phyloP scores from a whole-genome alignment of 2,888 invertebrate species.

The Yponomeuta cagnagella region DNA sequence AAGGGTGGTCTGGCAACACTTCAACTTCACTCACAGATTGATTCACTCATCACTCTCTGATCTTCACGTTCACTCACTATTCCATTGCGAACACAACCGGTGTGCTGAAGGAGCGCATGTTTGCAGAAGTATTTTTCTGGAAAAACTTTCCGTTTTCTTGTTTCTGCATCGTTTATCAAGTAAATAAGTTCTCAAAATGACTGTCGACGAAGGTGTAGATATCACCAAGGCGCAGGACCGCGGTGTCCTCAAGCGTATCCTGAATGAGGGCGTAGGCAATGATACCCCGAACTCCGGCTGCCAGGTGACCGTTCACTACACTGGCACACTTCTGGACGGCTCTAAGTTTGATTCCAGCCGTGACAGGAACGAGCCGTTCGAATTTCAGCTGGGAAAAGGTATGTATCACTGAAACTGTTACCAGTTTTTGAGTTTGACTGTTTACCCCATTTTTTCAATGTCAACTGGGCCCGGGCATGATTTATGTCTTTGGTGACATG shows the following conservation, averaged over 20 bases:
- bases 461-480: neutral
- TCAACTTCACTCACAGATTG: too few species aligned
- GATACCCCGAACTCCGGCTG: constrained; percentile 83
- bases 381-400: constrained; percentile 92
- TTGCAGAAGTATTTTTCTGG: constrained; percentile 12
- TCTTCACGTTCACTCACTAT: neutral
- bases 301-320: constrained; percentile 87
- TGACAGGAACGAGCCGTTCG: constrained; percentile 88
- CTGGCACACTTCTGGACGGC: constrained; percentile 91
- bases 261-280: constrained; percentile 84
- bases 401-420: constrained; percentile 23
- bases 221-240: constrained; percentile 74
- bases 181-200: constrained; percentile 35
- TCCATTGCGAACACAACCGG: neutral
- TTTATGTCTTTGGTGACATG: neutral
- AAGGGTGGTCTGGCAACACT: too few species aligned
- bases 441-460: neutral
- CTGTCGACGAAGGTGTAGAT: constrained; percentile 63
- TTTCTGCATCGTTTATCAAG: neutral
- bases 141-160: constrained; percentile 14
- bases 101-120: neutral
- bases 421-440: neutral
- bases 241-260: constrained; percentile 86
- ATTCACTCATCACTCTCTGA: too few species aligned
- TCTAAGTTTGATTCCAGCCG: constrained; percentile 94